Base-by-base conservation (phyloP, 1,140 invertebrate genomes). In the Drosophila nigrodunni region DNA sequence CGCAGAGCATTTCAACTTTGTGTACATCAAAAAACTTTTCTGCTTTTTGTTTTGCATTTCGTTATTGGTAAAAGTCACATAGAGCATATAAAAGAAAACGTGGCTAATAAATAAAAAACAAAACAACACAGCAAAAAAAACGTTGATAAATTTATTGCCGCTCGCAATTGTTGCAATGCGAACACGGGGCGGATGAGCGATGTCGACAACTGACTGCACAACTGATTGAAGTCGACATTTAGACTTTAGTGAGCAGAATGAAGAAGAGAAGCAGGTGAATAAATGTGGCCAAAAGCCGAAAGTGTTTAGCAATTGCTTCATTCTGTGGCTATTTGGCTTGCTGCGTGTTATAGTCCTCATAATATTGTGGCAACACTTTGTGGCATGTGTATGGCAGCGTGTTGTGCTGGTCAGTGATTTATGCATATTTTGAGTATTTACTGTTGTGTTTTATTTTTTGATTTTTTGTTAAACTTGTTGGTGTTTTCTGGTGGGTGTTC, bases 91-190 rank as follows among this genome's bases (percentile, higher is more conserved):
- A 67, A 68, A 30, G 44, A 44, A 68, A 47, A 65, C 55, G 62
- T 52, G 49, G 70, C 50, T 58, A 81, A 74, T 59, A 74, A 74
- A 85, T 86, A 74, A 78, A 73, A 81, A 68, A 30, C 25, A 30
- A 30, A 30, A 30, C 25, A 30, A 30, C 25, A 6, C 3, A 30
- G 3, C 3, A 6, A 30, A 30, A 30, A 82, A 72, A 77, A 75
- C 78, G 52, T 75, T 82, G 73, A 88, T 86, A 80, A 88, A 88
- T 88, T 82, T 78, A 88, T 82, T 82, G 83, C 70, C 70, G 58
- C 41, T 52, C 67, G 78, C 73, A 73, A 88, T 77, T 74, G 70
- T 66, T 74, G 69, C 62, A 50, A 59, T 70, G 61, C 50, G 46
- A 54, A 44, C 57, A 77, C 66, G 50, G 58, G 66, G 69, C 77